Percentiles rank a stretch among this genome's conserved stretches.
phyloP scores from a whole-genome alignment of 2,797 vertebrate genomes.

The Nothura maculosa region DNA sequence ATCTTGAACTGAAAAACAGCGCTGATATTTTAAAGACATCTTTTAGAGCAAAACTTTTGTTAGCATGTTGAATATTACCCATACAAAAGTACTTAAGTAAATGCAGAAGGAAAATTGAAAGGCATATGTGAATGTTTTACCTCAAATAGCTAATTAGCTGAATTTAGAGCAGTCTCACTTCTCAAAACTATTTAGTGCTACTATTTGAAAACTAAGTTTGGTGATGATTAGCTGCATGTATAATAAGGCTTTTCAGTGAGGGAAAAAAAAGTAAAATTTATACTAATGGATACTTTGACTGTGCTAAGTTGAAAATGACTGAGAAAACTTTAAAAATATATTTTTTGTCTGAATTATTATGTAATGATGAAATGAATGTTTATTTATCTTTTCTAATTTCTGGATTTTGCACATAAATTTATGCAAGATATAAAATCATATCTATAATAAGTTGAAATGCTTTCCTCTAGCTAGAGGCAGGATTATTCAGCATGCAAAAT shows the following conservation, averaged over 20 bases:
- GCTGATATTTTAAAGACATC: not conserved
- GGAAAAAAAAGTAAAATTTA: not conserved
- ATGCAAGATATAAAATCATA: not conserved
- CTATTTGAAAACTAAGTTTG: not conserved
- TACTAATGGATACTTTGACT: not conserved
- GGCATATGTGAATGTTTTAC: not conserved
- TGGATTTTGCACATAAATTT: not conserved
- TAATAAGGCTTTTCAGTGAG: not conserved
- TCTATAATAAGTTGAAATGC: not conserved
- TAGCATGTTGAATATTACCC: not conserved
- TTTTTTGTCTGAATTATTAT: not conserved
- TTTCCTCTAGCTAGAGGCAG: not conserved
- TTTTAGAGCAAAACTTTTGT: not conserved
- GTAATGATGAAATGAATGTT: not conserved
- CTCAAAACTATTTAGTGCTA: not conserved
- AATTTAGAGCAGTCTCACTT: not conserved
- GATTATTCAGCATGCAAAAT: not conserved
- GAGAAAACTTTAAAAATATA: rapidly evolving
- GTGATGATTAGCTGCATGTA: not conserved
- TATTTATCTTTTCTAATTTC: not conserved
- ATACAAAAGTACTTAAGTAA: not conserved
- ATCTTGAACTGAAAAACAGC: not conserved
- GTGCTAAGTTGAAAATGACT: not conserved
- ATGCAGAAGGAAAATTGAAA: not conserved
- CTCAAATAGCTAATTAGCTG: not conserved